Base-by-base conservation (phyloP, 2,888 invertebrate species). In the Morpho deidamia region DNA sequence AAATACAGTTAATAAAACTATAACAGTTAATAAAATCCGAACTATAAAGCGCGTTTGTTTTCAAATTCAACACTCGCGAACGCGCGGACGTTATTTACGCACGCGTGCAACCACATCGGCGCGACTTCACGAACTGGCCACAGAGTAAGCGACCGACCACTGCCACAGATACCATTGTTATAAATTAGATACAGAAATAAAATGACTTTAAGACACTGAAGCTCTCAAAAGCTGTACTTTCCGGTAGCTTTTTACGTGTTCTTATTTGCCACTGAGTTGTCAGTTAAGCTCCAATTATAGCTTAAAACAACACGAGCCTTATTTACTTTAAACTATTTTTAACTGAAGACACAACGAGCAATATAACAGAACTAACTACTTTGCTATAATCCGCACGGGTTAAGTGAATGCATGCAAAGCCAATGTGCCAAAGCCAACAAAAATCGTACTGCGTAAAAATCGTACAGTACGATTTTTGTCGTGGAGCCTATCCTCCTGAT, bases 81-180 rank as follows among this genome's bases (percentile, higher is more conserved):
- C 78, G 74, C 82, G 74, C 74, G 69, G 68, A 70, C 76, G 72
- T 62, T 54, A 64, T 65, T 66, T 68, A 72, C 73, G 72, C 70
- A 68, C 74, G 61, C 86, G 84, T 85, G 77, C 83, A 71, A 78
- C 78, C 74, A 65, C 86, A 80, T 81, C 79, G 81, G 78, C 73
- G 82, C 83, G 81, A 80, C 74, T 78, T 76, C 77, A 76, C 80
- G 72, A 72, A 87, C 88, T 88, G 55, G 54, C 56, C 61, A 58
- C 54, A 48, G 58, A 59, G 51, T 48, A 57, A 51, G 47, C 60
- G 61, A 63, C 60, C 60, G 60, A 56, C 63, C 68, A 66, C 68
- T 65, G 64, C 65, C 62, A 61, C 67, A 64, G 67, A 72, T 70
- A 66, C 71, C 73, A 71, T 60, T 77, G 70, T 73, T 76, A 78